Base-by-base conservation (phyloP, 2,888 invertebrate species). In the Helleia helle region DNA sequence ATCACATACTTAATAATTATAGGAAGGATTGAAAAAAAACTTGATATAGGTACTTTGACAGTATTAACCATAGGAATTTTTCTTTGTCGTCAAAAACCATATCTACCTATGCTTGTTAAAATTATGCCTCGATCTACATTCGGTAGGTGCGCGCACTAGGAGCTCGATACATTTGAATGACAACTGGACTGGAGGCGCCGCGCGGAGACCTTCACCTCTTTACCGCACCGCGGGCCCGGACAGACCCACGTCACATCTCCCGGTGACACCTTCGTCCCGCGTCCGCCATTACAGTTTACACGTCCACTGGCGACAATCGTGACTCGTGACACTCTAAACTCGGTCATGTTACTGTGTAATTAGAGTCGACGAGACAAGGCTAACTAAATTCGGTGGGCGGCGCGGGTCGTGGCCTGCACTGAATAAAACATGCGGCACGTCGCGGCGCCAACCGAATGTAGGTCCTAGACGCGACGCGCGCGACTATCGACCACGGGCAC, bases 301-400 rank as follows among this genome's bases (percentile, higher is more conserved):
- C 66, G n/a, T n/a, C n/a, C n/a, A n/a, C 63, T 65, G 65, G 65
- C 65, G 63, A 55, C 56, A 67, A 68, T 71, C 65, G 69, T 72
- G 71, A 65, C 69, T 71, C 65, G 69, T 72, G 71, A 65, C 69
- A 68, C 58, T 50, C 62, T 64, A 66, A 71, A 73, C 65, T 71
- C 66, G 72, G 73, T 69, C 74, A 72, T 64, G 70, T 67, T 66
- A 63, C 65, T 68, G 69, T 70, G 71, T 74, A 72, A 75, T 75
- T 74, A 76, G 72, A 75, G 67, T 61, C 62, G 62, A 59, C 57
- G 55, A 47, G 54, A 58, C 63, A 61, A 65, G 62, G 66, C 68
- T 69, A 71, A 76, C 76, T 63, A 65, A 74, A 77, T 71, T 74
- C 65, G 71, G 67, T 71, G 68, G 75, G 72, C 70, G 73, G 74